phyloP scores from a whole-genome alignment of 2,888 invertebrate species.

The Pachydiplax longipennis region DNA sequence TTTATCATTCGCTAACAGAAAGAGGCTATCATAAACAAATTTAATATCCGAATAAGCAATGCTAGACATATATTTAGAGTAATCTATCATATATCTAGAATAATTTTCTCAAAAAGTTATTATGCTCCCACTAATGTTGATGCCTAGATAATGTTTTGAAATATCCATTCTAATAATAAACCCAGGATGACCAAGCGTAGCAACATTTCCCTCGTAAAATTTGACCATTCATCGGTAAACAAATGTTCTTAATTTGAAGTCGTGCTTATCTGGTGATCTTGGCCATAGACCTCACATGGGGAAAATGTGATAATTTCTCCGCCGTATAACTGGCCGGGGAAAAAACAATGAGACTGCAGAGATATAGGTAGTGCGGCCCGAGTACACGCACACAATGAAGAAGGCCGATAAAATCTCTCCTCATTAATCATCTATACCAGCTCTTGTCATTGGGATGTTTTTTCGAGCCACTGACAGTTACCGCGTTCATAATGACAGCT shows the following conservation, averaged over 20 bases:
- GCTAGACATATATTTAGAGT: too few species aligned
- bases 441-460: slow-evolving; percentile 17
- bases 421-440: slow-evolving; percentile 18
- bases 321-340: neutral
- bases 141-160: too few species aligned
- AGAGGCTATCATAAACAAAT: too few species aligned
- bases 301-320: slow-evolving; percentile 14
- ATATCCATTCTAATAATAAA: too few species aligned
- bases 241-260: neutral
- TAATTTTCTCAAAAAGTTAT: too few species aligned
- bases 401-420: neutral
- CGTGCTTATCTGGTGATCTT: neutral
- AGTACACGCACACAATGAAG: neutral
- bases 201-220: too few species aligned
- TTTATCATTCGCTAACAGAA: too few species aligned
- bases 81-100: too few species aligned
- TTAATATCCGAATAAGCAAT: too few species aligned
- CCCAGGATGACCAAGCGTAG: too few species aligned
- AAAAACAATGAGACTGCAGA: neutral
- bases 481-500: slow-evolving; percentile 34
- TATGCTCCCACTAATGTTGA: too few species aligned
- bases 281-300: neutral
- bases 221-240: neutral
- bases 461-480: neutral
- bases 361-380: neutral